phyloP scores from a whole-genome alignment of 1,140 invertebrate genomes.

The Contarinia nasturtii region DNA sequence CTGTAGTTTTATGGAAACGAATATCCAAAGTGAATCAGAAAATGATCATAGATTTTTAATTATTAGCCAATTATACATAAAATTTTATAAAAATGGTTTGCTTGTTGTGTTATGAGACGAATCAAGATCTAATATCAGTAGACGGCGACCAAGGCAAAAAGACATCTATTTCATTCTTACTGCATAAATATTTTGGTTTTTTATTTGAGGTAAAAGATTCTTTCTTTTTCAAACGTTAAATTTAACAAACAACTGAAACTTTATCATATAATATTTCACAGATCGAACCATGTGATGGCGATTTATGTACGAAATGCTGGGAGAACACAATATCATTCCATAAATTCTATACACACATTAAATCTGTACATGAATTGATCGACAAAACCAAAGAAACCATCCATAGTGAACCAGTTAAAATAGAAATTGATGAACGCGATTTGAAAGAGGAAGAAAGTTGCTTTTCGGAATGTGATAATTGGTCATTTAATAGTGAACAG shows the following conservation, averaged over 20 bases:
- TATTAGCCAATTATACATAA: too few relatives aligned
- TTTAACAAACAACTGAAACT: too few relatives aligned
- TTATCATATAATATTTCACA: not conserved
- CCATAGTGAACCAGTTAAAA: not conserved
- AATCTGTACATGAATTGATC: not conserved
- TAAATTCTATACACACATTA: not conserved
- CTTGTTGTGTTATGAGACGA: not conserved
- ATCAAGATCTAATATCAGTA: not conserved
- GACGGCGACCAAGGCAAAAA: not conserved
- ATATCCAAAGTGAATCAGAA: too few relatives aligned
- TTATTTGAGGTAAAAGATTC: not conserved
- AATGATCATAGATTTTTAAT: too few relatives aligned
- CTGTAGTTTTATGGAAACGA: too few relatives aligned
- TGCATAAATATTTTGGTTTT: not conserved
- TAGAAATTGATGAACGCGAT: not conserved
- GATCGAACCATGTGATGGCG: not conserved
- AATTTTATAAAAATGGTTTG: slow-evolving; percentile 1
- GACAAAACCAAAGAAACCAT: not conserved
- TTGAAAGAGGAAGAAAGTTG: not conserved
- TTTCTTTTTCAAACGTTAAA: too few relatives aligned
- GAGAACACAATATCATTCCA: not conserved
- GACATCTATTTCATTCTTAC: not conserved
- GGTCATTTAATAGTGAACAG: not conserved
- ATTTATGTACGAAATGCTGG: not conserved
- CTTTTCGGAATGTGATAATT: not conserved